Evolutionary conservation across 2,797 vertebrate species (phyloP).

Genomic region (Lycodopsis pacificus): DNA sequence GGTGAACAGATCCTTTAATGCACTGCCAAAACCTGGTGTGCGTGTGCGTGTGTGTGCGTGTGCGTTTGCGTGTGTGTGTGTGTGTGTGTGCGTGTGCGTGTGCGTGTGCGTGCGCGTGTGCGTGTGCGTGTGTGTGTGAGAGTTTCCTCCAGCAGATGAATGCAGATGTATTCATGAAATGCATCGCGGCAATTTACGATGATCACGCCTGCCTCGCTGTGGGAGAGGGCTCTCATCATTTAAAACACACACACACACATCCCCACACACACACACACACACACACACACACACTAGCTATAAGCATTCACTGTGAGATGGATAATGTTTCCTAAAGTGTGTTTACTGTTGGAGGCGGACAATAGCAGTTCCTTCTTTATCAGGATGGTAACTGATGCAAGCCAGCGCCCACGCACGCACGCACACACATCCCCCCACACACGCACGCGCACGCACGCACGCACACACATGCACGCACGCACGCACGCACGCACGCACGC

Average conservation of each 20-base stretch:
- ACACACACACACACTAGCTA: constrained; percentile 19
- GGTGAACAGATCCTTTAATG: not conserved
- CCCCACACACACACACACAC: constrained; percentile 1
- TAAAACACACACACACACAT: constrained; percentile 11
- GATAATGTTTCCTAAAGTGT: constrained; percentile 52
- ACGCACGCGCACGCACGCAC: constrained; percentile 22
- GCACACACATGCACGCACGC: not conserved
- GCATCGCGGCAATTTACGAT: constrained; percentile 25
- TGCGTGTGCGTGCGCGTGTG: constrained; percentile 23
- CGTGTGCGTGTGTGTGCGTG: constrained; percentile 6
- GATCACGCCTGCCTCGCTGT: constrained; percentile 22
- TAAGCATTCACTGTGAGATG: constrained; percentile 36
- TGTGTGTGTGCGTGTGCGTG: constrained; percentile 4
- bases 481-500: no score
- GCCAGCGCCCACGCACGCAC: constrained; percentile 17
- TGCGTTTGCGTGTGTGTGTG: constrained; percentile 27
- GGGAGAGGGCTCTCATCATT: constrained; percentile 40
- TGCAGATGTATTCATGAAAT: constrained; percentile 69
- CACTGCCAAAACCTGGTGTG: constrained; percentile 2
- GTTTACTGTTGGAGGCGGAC: constrained; percentile 51
- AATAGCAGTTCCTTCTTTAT: constrained; percentile 43
- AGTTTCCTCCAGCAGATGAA: constrained; percentile 38
- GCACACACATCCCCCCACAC: constrained; percentile 31
- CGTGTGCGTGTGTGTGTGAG: not conserved
- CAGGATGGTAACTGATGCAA: constrained; percentile 25